A percentile compares a stretch with the other conserved stretches of the same genome.
phyloP scores from a whole-genome alignment of 64 coral and sea anemone genomes.

The Stichodactyla mertensii region DNA sequence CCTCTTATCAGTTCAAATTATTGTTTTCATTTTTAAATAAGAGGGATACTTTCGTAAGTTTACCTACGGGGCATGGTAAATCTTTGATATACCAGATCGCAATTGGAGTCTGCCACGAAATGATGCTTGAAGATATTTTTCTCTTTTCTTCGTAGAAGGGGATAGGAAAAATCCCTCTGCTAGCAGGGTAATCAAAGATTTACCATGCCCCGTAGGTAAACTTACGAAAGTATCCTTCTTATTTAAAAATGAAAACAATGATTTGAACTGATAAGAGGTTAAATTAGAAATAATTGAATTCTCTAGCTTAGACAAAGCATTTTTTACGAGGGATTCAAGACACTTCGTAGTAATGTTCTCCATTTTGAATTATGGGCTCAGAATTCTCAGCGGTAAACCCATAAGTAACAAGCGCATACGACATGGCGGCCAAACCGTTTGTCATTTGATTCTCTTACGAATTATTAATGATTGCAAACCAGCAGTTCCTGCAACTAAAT shows the following conservation, averaged over 20 bases:
- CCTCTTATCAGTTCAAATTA: neutral
- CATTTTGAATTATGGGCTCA: too few relatives aligned
- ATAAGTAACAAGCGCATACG: too few relatives aligned
- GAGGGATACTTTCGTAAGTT: neutral
- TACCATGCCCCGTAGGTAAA: conserved; percentile 2
- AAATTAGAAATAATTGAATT: neutral
- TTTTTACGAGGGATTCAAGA: too few relatives aligned
- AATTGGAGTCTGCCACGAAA: neutral
- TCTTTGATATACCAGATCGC: conserved; percentile 10
- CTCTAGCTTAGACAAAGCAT: neutral
- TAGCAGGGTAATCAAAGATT: conserved; percentile 18
- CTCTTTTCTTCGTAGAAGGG: too few relatives aligned
- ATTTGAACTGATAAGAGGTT: neutral
- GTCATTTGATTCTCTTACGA: too few relatives aligned
- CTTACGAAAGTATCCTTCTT: neutral
- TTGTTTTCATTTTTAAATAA: neutral
- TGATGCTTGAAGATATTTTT: neutral
- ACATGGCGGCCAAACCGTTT: too few relatives aligned
- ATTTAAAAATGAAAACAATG: conserved; percentile 2
- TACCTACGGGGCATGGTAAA: conserved; percentile 11
- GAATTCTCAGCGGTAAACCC: too few relatives aligned
- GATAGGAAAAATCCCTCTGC: too few relatives aligned
- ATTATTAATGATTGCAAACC: too few relatives aligned
- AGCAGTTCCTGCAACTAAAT: too few relatives aligned
- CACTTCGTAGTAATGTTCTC: too few relatives aligned